Percentiles rank a stretch among this genome's conserved stretches.
phyloP scores from a whole-genome alignment of 2,113 vertebrate genomes.

The Fregata magnificens region DNA sequence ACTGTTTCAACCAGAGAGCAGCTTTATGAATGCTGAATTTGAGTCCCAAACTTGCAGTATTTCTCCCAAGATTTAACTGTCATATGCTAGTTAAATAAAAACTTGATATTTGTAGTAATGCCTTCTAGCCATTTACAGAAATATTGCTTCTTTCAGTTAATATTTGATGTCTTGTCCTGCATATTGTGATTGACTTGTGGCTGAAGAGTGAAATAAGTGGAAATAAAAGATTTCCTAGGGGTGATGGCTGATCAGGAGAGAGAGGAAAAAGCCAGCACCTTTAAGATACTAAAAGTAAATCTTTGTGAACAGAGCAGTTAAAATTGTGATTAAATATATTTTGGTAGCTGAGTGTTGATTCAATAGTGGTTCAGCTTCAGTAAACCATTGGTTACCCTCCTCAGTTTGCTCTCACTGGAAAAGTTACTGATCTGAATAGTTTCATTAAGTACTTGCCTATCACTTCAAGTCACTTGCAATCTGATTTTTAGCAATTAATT shows the following conservation, averaged over 20 bases:
- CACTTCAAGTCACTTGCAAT: background rate
- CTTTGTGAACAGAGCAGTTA: background rate
- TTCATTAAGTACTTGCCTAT: background rate
- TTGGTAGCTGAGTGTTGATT: background rate
- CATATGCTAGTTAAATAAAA: background rate
- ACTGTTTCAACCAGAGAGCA: background rate
- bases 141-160: constrained; percentile 10
- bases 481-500: constrained; percentile 35
- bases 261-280: background rate
- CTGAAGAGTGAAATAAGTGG: background rate
- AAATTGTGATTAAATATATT: background rate
- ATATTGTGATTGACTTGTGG: constrained; percentile 2
- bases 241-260: background rate
- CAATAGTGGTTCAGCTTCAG: background rate
- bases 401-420: background rate
- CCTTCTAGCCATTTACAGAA: constrained; percentile 6
- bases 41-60: background rate
- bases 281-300: background rate
- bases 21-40: background rate
- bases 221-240: background rate
- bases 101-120: background rate
- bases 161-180: background rate
- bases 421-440: background rate
- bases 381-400: background rate
- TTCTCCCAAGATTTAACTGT: background rate